These are phyloP conservation scores for Spinibarbus caldwelli DNA, from an alignment of 2,797 vertebrate species.

Conservation along the genomic window DNA sequence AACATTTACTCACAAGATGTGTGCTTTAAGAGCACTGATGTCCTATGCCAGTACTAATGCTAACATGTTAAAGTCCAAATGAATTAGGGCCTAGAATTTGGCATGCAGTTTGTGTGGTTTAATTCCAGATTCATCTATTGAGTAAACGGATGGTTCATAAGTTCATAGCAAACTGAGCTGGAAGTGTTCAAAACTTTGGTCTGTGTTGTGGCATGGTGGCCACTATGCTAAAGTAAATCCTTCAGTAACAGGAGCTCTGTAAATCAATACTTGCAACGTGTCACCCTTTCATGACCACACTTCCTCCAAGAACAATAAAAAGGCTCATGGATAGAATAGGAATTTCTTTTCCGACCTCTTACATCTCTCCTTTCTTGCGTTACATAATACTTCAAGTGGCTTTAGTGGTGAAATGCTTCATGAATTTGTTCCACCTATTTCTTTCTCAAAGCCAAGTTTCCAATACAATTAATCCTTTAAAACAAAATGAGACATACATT, in stretches of 20 bases:
- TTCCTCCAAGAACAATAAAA: conserved; percentile 40
- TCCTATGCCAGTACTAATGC: not conserved
- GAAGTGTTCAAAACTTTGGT: conserved; percentile 23
- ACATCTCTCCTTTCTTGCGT: not conserved
- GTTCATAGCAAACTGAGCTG: conserved; percentile 13
- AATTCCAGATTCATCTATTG: not conserved
- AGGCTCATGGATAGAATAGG: not conserved
- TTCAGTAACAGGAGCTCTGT: conserved; percentile 16
- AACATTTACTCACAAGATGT: not conserved
- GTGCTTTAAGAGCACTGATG: not conserved
- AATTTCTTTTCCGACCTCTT: conserved; percentile 9
- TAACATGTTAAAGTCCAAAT: not conserved
- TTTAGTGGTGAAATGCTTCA: conserved; percentile 20
- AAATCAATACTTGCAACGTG: conserved; percentile 9
- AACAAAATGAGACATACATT: not conserved
- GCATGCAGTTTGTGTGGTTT: not conserved
- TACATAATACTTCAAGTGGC: conserved; percentile 11
- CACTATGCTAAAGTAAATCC: conserved; percentile 12
- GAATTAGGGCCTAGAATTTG: not conserved
- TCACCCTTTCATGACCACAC: not conserved
- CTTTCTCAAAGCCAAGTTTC: not conserved
- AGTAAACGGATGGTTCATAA: conserved; percentile 10
- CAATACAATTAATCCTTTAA: not conserved
- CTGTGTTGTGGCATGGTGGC: not conserved
- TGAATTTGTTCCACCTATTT: not conserved